Evolutionary conservation across 2,113 vertebrate genomes (phyloP), one percentile per base, ranked within the genome.

Genomic region (Archilochus colubris): DNA sequence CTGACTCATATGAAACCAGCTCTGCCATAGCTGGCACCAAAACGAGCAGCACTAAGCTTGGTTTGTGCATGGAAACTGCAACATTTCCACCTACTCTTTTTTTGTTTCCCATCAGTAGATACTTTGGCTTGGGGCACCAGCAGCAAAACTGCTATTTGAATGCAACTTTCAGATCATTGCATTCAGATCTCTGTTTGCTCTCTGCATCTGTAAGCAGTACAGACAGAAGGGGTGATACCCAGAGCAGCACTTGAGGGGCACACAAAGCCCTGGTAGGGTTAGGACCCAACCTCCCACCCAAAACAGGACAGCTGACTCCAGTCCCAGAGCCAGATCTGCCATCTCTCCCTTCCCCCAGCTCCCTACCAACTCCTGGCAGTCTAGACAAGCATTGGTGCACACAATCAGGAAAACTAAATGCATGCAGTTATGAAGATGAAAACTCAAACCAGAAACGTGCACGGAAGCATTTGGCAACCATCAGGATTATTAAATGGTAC

Each of bases 231-330:
- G 55, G 19, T 16, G 28, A 24, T 5, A 22, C 2, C 12, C 40
- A 33, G 79, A 58, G 0, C 14, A 2, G 31, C 48, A 7, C 61
- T 5, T 1, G 31, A 2, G 75, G 2, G 14, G 75, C 61, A 20
- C 80, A 22, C 76, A 12, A 8, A 91, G 76, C 57, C 51, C 23
- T 21, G 46, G 20, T 48, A 18, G 15, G 30, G 5, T 27, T 51
- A 11, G 36, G 43, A 7, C 24, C n/a, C 5, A 70, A 58, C 30
- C 69, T 9, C n/a, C 25, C 59, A 48, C 75, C 51, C 81, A 16
- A 44, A 80, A 66, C 6, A 0, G 2, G 3, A 3, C 55, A 1
- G n/a, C 40, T 40, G 24, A 1, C 14, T 3, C 15, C 2, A 0
- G 33, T 3, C 31, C 30, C 28, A 16, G 1, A 11, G 31, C 19